A percentile compares a stretch with the other conserved stretches of the same genome.
These are phyloP conservation scores for Nymphalis urticae DNA, from an alignment of 2,888 invertebrate species.

Conservation along the genomic window DNA sequence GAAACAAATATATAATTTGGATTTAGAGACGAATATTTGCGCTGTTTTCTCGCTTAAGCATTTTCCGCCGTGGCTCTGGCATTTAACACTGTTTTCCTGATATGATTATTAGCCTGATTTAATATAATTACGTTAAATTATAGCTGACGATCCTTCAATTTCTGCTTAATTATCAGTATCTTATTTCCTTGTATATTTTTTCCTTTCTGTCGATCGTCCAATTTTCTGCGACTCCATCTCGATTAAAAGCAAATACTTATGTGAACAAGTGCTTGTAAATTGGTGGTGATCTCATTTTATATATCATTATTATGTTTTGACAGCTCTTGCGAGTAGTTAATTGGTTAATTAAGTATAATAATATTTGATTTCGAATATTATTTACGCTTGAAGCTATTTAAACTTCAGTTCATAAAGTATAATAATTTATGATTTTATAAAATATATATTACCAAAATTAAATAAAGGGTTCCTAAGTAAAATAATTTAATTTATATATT, in stretches of 20 bases:
- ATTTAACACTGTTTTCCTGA: too few species aligned
- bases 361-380: slow-evolving; percentile 1
- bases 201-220: not conserved
- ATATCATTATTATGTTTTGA: not conserved
- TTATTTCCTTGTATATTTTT: not conserved
- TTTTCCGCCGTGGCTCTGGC: too few species aligned
- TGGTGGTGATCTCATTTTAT: not conserved
- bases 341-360: slow-evolving; percentile 1
- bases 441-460: too few species aligned
- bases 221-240: not conserved
- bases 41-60: too few species aligned
- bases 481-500: too few species aligned
- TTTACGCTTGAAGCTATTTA: not conserved
- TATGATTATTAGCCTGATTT: too few species aligned
- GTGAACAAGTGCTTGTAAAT: not conserved
- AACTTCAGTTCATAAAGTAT: not conserved
- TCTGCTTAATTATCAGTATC: not conserved
- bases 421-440: too few species aligned
- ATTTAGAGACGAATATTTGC: too few species aligned
- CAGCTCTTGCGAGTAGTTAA: not conserved
- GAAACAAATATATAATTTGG: too few species aligned
- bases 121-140: too few species aligned
- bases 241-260: not conserved
- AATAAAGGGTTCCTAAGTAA: too few species aligned
- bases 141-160: too few species aligned